Base-by-base conservation (phyloP, 2,888 invertebrate genomes). In the Archaeoteleia sp. region DNA sequence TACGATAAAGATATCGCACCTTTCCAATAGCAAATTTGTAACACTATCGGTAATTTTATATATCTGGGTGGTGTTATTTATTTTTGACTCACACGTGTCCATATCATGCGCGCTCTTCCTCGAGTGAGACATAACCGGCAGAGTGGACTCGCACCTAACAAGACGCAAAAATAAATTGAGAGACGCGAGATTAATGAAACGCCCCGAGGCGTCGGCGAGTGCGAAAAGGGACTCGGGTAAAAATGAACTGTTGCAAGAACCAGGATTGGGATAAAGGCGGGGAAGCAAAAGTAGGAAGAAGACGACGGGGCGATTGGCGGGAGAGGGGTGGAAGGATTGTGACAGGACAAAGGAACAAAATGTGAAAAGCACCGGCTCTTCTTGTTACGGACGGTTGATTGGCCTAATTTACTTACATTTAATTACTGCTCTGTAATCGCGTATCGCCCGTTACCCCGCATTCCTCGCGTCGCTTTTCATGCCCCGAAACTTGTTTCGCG, bases 121-220 rank as follows among this genome's bases (percentile, higher is more conserved):
- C 35, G 57, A 79, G 76, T 80, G 74, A 79, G 79, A 78, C 71
- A 75, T 80, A 75, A 77, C 77, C 72, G 72, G 70, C 72, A 70
- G 72, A 72, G 63, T 73, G 70, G 73, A 66, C 72, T 66, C 73
- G 72, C 76, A 80, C 74, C 76, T 83, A 82, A 83, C 83, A 80
- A 83, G 82, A 78, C 77, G 75, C 76, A 82, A 79, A 80, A 82
- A 82, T 81, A 82, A 84, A 82, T 82, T 79, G 80, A 79, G 82
- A 78, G 78, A 81, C 77, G 76, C 77, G 79, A 82, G 83, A 84
- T 84, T 84, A 84, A 84, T 83, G 83, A 81, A 84, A 81, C 76
- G 73, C 78, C 82, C 80, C 62, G 70, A 75, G 80, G 83, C 79
- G 77, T 73, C 81, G 78, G 78, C 81, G 69, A 74, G 74, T 71